Evolutionary conservation across 2,113 vertebrate genomes (phyloP).

Genomic region (Nyctibius bracteatus): DNA sequence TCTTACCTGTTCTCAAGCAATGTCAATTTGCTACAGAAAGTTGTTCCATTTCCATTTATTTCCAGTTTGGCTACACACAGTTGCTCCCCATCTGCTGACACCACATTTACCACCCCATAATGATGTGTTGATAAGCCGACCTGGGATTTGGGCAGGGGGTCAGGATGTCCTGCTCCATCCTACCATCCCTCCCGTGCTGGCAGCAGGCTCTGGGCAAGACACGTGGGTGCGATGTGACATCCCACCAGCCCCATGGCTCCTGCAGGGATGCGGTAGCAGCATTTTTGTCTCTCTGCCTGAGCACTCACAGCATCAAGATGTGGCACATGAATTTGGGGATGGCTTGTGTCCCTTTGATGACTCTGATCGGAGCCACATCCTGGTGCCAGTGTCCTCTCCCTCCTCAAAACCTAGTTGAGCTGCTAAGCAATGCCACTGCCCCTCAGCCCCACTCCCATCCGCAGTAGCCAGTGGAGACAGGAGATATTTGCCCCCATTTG

Average conservation of each 20-base stretch:
- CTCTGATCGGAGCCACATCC: accelerated
- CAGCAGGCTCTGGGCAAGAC: neutral
- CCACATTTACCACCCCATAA: neutral
- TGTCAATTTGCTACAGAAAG: neutral
- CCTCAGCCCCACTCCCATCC: accelerated
- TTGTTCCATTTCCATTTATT: neutral
- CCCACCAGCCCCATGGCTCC: neutral
- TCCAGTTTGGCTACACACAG: neutral
- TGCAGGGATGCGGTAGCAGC: accelerated
- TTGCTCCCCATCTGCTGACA: neutral
- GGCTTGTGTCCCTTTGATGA: neutral
- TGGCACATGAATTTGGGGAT: accelerated
- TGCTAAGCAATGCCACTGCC: neutral
- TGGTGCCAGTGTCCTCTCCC: neutral
- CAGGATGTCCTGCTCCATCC: neutral
- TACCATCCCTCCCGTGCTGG: neutral
- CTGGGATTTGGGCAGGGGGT: neutral
- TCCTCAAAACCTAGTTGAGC: neutral
- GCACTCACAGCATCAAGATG: neutral
- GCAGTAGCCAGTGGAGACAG: neutral
- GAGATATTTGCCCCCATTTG: neutral
- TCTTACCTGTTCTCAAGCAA: neutral
- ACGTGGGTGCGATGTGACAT: accelerated
- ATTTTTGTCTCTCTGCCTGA: neutral
- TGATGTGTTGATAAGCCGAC: neutral